Base-by-base conservation (phyloP, 1,140 invertebrate species). In the Meloidogyne exigua region DNA sequence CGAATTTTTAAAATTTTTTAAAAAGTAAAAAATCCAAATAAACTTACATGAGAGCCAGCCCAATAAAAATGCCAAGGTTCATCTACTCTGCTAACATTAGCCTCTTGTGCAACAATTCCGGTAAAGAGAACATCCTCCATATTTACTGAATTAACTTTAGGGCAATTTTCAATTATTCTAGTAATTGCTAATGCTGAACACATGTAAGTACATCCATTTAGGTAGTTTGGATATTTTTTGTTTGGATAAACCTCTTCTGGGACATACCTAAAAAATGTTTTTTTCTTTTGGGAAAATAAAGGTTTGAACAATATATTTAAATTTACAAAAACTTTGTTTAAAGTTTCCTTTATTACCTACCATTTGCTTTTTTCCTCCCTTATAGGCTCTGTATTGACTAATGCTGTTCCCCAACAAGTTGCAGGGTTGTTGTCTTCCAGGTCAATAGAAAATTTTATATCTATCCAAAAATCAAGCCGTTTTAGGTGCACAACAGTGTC, bases 241-340 rank as follows among this genome's bases (percentile, higher is more conserved):
- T 23, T n/a, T 49, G 71, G 63, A 66, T 75, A 77, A 15, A 65
- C 32, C 10, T 75, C 63, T 23, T 39, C 28, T 36, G 76, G 39
- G 23, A 77, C 42, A 57, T 77, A 76, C 32, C 76, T 77, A 10
- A 77, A 77, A n/a, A n/a, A n/a, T n/a, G n/a, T n/a, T n/a, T n/a
- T n/a, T n/a, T n/a, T n/a, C n/a, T n/a, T n/a, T n/a, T n/a, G n/a
- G n/a, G n/a, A n/a, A n/a, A n/a, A n/a, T n/a, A n/a, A n/a, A n/a
- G n/a, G n/a, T n/a, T n/a, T n/a, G n/a, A n/a, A n/a, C n/a, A n/a
- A n/a, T n/a, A n/a, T n/a, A n/a, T n/a, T n/a, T n/a, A n/a, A n/a
- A n/a, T n/a, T n/a, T n/a, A n/a, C n/a, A n/a, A n/a, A n/a, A n/a
- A n/a, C n/a, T n/a, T n/a, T n/a, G n/a, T n/a, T n/a, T n/a, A n/a